A percentile compares a stretch with the other conserved stretches of the same genome.
These are phyloP conservation scores for Salarias fasciatus DNA, from an alignment of 2,797 vertebrate species.

Conservation along the genomic window DNA sequence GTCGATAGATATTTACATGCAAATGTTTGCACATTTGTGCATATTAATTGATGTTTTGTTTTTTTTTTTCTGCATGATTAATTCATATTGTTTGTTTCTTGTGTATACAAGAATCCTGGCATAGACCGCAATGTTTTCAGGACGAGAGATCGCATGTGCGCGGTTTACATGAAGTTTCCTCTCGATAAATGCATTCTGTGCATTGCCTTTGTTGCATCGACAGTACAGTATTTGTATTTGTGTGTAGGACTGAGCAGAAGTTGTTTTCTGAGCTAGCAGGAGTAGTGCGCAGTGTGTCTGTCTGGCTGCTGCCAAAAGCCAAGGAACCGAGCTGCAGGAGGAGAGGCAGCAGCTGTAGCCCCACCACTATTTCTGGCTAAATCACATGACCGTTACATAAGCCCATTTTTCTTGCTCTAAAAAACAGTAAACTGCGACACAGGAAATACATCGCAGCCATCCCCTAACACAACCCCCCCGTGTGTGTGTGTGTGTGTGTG, in stretches of 20 bases:
- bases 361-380: slow-evolving; percentile 98
- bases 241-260: slow-evolving; percentile 71
- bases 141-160: background rate
- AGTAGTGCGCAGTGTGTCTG: slow-evolving; percentile 79
- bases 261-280: slow-evolving; percentile 77
- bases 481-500: slow-evolving; percentile 8
- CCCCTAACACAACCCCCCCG: slow-evolving; percentile 36
- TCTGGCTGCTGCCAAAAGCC: slow-evolving; percentile 91
- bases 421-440: slow-evolving; percentile 97
- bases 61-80: background rate
- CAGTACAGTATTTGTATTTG: slow-evolving; percentile 58
- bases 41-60: slow-evolving; percentile 1
- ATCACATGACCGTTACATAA: slow-evolving; percentile 99
- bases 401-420: slow-evolving; percentile 98
- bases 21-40: slow-evolving; percentile 9
- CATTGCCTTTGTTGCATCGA: slow-evolving; percentile 47
- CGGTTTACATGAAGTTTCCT: slow-evolving; percentile 33
- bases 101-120: slow-evolving; percentile 9
- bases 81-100: background rate
- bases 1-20: too few relatives aligned
- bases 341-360: slow-evolving; percentile 96
- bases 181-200: slow-evolving; percentile 34
- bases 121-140: background rate
- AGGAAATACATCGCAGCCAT: slow-evolving; percentile 87
- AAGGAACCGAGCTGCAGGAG: slow-evolving; percentile 85